A percentile compares a stretch with the other conserved stretches of the same genome.
Conservation (phyloP, 2,113 vertebrate species). For the Cyanistes caeruleus region DNA sequence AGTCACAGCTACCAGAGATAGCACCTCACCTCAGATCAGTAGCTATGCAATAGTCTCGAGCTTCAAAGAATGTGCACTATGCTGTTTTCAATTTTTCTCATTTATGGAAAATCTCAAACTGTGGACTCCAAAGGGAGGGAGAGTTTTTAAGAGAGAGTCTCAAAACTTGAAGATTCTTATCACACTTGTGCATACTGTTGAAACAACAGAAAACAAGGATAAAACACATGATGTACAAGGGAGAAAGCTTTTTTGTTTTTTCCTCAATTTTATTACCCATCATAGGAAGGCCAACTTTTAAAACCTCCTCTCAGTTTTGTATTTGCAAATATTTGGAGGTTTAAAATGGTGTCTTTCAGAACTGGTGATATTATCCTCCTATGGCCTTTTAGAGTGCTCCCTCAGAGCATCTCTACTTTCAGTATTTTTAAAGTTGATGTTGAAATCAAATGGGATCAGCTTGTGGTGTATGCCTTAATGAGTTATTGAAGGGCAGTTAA, state of each 20-base stretch:
- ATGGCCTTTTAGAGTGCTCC: background rate
- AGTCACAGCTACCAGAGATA: background rate
- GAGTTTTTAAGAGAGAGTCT: background rate
- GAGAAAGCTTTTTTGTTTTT: background rate
- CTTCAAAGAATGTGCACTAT: background rate
- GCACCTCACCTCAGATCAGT: accelerated
- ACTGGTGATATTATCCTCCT: background rate
- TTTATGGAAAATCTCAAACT: background rate
- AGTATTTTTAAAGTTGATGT: background rate
- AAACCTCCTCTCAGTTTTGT: background rate
- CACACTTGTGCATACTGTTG: background rate
- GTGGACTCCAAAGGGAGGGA: background rate
- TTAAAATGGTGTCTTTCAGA: background rate
- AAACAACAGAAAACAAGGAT: background rate
- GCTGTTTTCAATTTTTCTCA: background rate
- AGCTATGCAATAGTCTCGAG: background rate
- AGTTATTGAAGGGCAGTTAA: constrained; percentile 13
- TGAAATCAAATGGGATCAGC: background rate
- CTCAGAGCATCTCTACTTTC: background rate
- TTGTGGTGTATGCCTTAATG: background rate
- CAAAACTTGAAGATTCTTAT: background rate
- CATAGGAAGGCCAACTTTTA: background rate
- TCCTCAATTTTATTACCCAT: background rate
- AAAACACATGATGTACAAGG: background rate
- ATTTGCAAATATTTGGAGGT: background rate